A percentile compares a stretch with the other conserved stretches of the same genome.
Conservation (phyloP, 2,797 vertebrate genomes). For the Malurus leucopterus region DNA sequence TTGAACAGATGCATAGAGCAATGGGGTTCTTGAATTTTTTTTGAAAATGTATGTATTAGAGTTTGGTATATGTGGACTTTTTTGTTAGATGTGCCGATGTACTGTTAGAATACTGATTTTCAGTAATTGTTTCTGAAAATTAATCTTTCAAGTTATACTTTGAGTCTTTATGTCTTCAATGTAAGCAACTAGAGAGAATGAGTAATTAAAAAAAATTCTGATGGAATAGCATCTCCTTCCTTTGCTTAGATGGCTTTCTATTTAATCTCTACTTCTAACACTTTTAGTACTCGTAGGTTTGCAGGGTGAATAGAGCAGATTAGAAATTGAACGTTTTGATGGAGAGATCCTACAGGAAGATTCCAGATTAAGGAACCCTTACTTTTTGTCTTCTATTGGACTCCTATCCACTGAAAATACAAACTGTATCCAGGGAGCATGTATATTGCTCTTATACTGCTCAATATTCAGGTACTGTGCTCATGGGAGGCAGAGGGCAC, state of each 20-base stretch:
- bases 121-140: background rate
- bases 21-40: conserved; percentile 15
- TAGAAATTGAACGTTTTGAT: background rate
- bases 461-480: background rate
- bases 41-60: background rate
- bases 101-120: background rate
- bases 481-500: background rate
- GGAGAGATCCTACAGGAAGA: background rate
- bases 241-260: background rate
- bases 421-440: rapidly evolving
- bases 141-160: background rate
- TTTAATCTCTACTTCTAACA: background rate
- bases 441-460: background rate
- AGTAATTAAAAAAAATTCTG: background rate
- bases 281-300: background rate
- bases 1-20: conserved; percentile 2
- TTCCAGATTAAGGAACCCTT: background rate
- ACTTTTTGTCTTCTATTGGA: background rate
- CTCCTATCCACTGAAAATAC: background rate
- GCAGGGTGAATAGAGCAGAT: background rate
- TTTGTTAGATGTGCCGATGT: background rate
- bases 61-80: background rate
- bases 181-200: background rate
- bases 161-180: background rate
- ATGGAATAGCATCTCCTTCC: background rate